A percentile compares a stretch with the other conserved stretches of the same genome.
These are phyloP conservation scores for Napeogenes sylphis DNA, from an alignment of 2,888 invertebrate genomes.

Conservation along the genomic window DNA sequence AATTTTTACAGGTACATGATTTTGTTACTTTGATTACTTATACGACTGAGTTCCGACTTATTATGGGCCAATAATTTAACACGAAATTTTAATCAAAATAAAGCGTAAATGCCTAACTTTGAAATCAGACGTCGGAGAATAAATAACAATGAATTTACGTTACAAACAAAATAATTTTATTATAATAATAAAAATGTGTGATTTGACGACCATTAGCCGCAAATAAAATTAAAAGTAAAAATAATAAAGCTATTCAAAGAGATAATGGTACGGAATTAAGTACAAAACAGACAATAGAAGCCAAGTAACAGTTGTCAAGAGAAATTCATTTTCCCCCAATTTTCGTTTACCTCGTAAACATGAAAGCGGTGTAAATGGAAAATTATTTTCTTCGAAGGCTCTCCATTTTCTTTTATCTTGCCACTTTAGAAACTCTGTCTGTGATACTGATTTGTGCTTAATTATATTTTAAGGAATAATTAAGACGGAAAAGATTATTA, in stretches of 20 bases:
- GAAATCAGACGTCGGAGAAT: background rate
- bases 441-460: conserved; percentile 12
- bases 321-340: conserved; percentile 45
- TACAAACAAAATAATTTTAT: too few species aligned
- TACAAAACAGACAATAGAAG: conserved; percentile 12
- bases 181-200: background rate
- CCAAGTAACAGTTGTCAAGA: conserved; percentile 29
- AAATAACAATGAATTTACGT: background rate
- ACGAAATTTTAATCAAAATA: too few species aligned
- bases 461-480: conserved; percentile 7
- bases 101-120: too few species aligned
- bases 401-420: conserved; percentile 33
- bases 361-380: conserved; percentile 37
- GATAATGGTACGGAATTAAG: conserved; percentile 6
- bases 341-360: conserved; percentile 43
- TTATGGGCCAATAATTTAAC: too few species aligned
- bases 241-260: background rate
- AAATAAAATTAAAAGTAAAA: background rate
- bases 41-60: too few species aligned
- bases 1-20: conserved; percentile 81
- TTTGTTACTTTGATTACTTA: background rate
- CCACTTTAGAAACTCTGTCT: conserved; percentile 5
- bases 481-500: background rate
- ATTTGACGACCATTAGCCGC: background rate
- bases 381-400: conserved; percentile 35